Conservation (phyloP, 2,113 vertebrate species). For the Macquaria ambigua region DNA sequence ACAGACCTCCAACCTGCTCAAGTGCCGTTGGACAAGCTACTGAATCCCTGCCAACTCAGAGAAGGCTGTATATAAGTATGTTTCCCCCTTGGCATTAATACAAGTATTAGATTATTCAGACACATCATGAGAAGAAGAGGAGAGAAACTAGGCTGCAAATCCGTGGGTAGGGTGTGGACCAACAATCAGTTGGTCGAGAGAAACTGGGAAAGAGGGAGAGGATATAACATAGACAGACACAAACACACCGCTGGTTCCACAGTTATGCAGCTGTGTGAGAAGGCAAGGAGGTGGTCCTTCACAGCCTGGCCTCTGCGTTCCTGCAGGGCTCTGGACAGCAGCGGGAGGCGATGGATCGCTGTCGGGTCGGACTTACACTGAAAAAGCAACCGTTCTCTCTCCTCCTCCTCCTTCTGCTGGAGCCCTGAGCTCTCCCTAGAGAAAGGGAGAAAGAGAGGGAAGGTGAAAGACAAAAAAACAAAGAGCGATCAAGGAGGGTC, state of each 20-base stretch:
- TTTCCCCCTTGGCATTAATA: background rate
- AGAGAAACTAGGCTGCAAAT: background rate
- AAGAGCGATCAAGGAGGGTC: background rate
- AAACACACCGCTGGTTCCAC: slow-evolving; percentile 86
- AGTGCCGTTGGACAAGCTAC: background rate
- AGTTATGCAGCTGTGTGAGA: slow-evolving; percentile 78
- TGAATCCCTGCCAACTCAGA: background rate
- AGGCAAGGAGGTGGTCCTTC: slow-evolving; percentile 76
- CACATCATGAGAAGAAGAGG: background rate
- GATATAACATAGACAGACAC: background rate
- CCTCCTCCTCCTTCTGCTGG: slow-evolving; percentile 25
- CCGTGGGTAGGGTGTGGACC: background rate
- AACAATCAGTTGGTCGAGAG: background rate
- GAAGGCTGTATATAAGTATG: background rate
- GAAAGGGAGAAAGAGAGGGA: background rate
- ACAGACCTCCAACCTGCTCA: background rate
- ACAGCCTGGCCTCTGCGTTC: slow-evolving; percentile 71
- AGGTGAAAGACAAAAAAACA: slow-evolving; percentile 32
- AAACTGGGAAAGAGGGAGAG: background rate
- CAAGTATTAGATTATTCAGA: background rate
- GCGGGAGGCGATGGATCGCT: slow-evolving; percentile 72
- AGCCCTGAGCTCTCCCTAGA: slow-evolving; percentile 80
- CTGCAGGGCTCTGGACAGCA: slow-evolving; percentile 78
- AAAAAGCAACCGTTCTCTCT: slow-evolving; percentile 70
- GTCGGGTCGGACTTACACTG: slow-evolving; percentile 78